Conservation (phyloP, 2,113 vertebrate species). For the Myocastor coypus region DNA sequence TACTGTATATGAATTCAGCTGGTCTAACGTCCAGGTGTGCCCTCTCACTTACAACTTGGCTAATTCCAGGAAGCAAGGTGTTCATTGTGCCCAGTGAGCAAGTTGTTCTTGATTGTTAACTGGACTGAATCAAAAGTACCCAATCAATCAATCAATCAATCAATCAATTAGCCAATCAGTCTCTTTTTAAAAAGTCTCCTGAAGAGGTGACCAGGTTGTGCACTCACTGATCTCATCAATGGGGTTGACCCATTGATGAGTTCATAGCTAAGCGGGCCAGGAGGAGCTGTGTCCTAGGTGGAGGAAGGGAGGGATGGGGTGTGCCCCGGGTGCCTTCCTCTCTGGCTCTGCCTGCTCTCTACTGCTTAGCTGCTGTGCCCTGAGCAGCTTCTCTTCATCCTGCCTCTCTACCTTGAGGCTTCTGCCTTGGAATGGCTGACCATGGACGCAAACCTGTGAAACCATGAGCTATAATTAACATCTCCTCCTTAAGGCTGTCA, state of each 20-base stretch:
- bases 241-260: background rate
- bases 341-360: background rate
- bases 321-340: background rate
- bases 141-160: too few species aligned
- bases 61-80: background rate
- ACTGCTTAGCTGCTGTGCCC: background rate
- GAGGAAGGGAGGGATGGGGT: background rate
- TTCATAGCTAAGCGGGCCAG: background rate
- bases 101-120: background rate
- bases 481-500: background rate
- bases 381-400: background rate
- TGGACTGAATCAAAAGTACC: background rate
- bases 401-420: background rate
- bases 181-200: background rate
- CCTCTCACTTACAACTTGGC: background rate
- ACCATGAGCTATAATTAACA: too few species aligned
- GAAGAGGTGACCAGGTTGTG: background rate
- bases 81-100: background rate
- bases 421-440: background rate
- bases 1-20: background rate
- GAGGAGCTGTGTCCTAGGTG: background rate
- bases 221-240: background rate
- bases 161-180: too few species aligned
- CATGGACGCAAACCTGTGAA: background rate
- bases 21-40: background rate